phyloP scores from a whole-genome alignment of 2,797 vertebrate species.

The Falco peregrinus region DNA sequence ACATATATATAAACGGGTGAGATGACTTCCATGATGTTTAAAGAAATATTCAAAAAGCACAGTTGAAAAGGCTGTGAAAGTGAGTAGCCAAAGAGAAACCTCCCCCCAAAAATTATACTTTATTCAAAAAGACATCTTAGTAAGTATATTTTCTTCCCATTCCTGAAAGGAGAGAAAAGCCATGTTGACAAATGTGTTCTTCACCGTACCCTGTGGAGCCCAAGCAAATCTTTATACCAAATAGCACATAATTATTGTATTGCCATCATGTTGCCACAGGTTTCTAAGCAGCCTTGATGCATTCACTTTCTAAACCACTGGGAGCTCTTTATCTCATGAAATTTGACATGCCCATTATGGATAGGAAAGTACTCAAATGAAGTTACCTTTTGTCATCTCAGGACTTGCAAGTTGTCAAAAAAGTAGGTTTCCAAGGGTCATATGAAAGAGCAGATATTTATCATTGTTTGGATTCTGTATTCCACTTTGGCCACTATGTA shows the following conservation, averaged over 20 bases:
- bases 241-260: background rate
- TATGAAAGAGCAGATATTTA: background rate
- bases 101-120: background rate
- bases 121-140: background rate
- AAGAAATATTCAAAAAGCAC: background rate
- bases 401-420: slow-evolving; percentile 12
- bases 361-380: background rate
- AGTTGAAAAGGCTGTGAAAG: background rate
- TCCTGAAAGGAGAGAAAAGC: background rate
- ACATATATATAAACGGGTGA: background rate
- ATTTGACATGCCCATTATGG: background rate
- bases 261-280: background rate
- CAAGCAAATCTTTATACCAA: slow-evolving; percentile 7
- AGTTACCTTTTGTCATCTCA: slow-evolving; percentile 26
- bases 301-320: background rate
- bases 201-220: background rate
- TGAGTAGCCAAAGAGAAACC: background rate
- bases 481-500: background rate
- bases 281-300: slow-evolving; percentile 24
- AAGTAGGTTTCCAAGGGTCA: background rate
- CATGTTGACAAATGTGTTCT: background rate
- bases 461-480: slow-evolving; percentile 6
- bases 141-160: background rate
- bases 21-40: background rate
- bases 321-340: background rate